Evolutionary conservation across 2,113 vertebrate genomes (phyloP).

Genomic region (Terrapene triunguis): DNA sequence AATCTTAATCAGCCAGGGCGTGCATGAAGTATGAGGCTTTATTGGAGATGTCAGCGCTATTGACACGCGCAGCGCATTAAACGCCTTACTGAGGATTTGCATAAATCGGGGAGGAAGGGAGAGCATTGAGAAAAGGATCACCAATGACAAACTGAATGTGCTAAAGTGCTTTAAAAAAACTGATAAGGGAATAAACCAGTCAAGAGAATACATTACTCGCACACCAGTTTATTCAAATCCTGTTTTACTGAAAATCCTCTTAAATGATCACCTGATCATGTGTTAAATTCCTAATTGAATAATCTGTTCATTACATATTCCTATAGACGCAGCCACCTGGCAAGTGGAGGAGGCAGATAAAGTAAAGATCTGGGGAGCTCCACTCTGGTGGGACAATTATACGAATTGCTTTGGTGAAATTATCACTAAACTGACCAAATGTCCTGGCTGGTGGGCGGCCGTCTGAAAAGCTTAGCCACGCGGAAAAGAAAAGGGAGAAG

Average conservation of each 20-base stretch:
- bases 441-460: background rate
- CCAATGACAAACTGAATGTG: slow-evolving; percentile 71
- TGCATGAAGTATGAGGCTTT: slow-evolving; percentile 33
- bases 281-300: slow-evolving; percentile 74
- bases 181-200: slow-evolving; percentile 77
- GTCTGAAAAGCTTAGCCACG: background rate
- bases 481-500: background rate
- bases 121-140: background rate
- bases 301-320: slow-evolving; percentile 24
- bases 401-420: background rate
- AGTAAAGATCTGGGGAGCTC: background rate
- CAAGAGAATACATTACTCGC: slow-evolving; percentile 66
- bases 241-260: slow-evolving; percentile 75
- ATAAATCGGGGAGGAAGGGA: slow-evolving; percentile 60
- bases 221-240: slow-evolving; percentile 63
- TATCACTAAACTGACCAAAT: background rate
- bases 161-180: slow-evolving; percentile 72
- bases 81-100: slow-evolving; percentile 71
- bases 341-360: background rate
- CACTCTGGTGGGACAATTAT: background rate
- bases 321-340: background rate
- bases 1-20: slow-evolving; percentile 25
- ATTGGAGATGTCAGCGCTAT: background rate
- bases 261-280: slow-evolving; percentile 69
- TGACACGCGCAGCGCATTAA: slow-evolving; percentile 43